A percentile compares a stretch with the other conserved stretches of the same genome.
Evolutionary conservation across 2,113 vertebrate genomes (phyloP).

Genomic region (Ploceus nigricollis): DNA sequence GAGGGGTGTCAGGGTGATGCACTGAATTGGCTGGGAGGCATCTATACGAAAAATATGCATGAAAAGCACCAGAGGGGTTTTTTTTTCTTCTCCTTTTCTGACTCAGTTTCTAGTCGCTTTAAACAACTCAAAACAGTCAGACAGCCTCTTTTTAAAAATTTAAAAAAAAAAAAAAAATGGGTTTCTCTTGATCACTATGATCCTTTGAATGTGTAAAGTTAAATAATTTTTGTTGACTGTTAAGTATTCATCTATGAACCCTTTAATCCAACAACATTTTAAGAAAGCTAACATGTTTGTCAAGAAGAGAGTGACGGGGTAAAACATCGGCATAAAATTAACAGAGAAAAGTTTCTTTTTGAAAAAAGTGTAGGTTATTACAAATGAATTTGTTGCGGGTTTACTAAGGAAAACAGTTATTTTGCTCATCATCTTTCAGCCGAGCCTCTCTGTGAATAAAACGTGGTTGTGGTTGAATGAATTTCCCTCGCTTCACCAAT

Average conservation of each 20-base stretch:
- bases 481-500: background rate
- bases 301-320: background rate
- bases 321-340: accelerated
- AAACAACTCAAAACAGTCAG: background rate
- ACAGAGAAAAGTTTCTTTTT: background rate
- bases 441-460: background rate
- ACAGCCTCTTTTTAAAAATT: background rate
- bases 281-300: background rate
- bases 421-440: background rate
- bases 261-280: background rate
- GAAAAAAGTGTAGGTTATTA: background rate
- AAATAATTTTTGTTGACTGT: background rate
- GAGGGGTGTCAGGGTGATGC: accelerated
- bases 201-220: background rate
- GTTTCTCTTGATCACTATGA: background rate
- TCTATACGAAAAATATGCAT: background rate
- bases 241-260: background rate
- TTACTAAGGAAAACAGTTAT: background rate
- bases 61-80: accelerated
- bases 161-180: background rate
- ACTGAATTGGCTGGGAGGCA: background rate
- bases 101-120: background rate
- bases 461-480: background rate
- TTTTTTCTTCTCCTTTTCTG: background rate
- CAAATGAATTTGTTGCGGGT: background rate